Base-by-base conservation (phyloP, 1,140 invertebrate genomes). In the Stegodyphus dumicola region DNA sequence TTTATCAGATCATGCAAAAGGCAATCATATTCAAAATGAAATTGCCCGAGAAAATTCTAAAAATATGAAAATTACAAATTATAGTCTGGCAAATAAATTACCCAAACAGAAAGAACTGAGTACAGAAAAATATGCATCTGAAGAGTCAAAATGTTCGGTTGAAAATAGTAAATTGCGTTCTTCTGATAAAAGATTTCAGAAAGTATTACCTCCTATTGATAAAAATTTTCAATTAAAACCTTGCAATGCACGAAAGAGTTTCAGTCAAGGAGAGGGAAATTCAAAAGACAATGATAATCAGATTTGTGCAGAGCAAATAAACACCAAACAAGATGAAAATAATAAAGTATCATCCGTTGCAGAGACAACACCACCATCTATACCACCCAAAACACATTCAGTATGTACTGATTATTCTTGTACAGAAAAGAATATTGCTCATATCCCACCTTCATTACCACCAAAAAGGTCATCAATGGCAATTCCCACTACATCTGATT, bases 111-210 rank as follows among this genome's bases (percentile, higher is more conserved):
- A 33, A 33, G 33, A 33, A 33, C 33, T 33, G 33, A 33, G 3
- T 60, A 60, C 5, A 2, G 15, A 60, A 15, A 9, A 9, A 60
- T 15, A 60, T 15, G 5, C 9, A 15, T 60, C 56, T 10, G 56
- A 60, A 64, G 49, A 49, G 9, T 49, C 78, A 54, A 80, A 64
- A n/a, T 17, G 65, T 74, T 49, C 51, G 10, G 5, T 53, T 48
- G 81, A 85, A 70, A 85, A 52, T 15, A 60, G 51, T 56, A 85
- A 80, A 71, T 15, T 17, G 51, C 48, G 71, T 17, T 54, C 77
- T 7, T 77, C 81, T 17, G 81, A 85, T 51, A 85, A 85, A 60
- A 54, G 81, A 60, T 85, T 85, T 49, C 81, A 85, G 52, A 85
- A 69, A 70, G 81, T 85, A 54, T 48, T 85, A 51, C 81, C 81